Evolutionary conservation across 2,113 vertebrate genomes (phyloP), one percentile per base, ranked within the genome.

Genomic region (Syngnathus floridae): DNA sequence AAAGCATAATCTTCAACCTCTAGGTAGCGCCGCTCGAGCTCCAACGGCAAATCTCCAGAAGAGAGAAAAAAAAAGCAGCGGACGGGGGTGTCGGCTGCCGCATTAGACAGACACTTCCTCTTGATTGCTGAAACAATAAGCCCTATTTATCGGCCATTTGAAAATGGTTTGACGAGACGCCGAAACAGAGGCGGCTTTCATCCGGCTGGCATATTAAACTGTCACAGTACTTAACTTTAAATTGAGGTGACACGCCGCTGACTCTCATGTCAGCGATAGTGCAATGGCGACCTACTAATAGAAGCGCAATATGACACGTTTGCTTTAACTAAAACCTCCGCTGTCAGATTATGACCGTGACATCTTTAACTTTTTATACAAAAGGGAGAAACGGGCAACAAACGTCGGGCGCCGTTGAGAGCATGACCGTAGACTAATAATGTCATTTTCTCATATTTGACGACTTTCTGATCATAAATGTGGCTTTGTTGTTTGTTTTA

Each of bases 41-140:
- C 73, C 73, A 79, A 84, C 83, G 77, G 72, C 77, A 76, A 83
- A 81, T 82, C 80, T 83, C 76, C 71, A 75, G 73, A 43, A 73
- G 69, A 67, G 68, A 67, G 22, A 51, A 75, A 72, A 70, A 73
- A 62, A 71, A 21, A 52, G 69, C 38, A 58, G 65, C 31, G 21
- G 64, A 54, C 17, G 57, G 74, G 12, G 66, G 56, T n/a, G 48
- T 46, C 36, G 35, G 35, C n/a, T 48, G 14, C 14, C 31, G 77
- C 84, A 78, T 86, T 80, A 86, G 76, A 80, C 72, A 84, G 81
- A 85, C 84, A 84, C 75, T 84, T 82, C 74, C 76, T 80, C 81
- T 84, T 73, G 75, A 75, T 83, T 59, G 78, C 81, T 86, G 85
- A 90, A 91, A 90, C 87, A 90, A 89, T 90, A 88, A 89, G 81